A percentile compares a stretch with the other conserved stretches of the same genome.
Conservation (phyloP, 2,888 invertebrate genomes). For the Oeneis ivallda region DNA sequence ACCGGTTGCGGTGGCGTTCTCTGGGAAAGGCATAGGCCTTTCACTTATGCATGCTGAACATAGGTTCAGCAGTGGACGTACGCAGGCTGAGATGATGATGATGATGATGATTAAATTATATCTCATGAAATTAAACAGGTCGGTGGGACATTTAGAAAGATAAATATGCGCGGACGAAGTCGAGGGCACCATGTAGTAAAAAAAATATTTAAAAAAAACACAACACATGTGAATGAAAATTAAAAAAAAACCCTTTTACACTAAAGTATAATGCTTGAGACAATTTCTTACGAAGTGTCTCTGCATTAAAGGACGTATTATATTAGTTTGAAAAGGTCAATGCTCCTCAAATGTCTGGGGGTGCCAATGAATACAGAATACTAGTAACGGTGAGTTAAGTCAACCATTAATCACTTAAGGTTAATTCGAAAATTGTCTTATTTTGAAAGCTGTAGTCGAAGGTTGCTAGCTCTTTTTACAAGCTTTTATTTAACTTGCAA, state of each 20-base stretch:
- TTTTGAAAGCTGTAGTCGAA: neutral
- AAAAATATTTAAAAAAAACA: too few relatives aligned
- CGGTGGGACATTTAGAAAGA: neutral
- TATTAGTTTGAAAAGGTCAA: conserved; percentile 17
- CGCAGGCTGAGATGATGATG: too few relatives aligned
- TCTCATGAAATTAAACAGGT: too few relatives aligned
- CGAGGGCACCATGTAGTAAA: too few relatives aligned
- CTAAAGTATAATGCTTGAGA: neutral
- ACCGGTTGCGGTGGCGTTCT: too few relatives aligned
- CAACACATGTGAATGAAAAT: neutral
- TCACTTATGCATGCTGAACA: too few relatives aligned
- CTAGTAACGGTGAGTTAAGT: neutral
- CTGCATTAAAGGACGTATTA: conserved; percentile 6
- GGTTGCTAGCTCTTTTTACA: neutral
- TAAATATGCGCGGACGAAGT: too few relatives aligned
- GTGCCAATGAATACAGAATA: conserved; percentile 11
- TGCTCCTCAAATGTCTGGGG: neutral
- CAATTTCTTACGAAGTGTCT: conserved; percentile 4
- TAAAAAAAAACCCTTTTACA: neutral
- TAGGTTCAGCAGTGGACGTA: too few relatives aligned
- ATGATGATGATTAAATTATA: too few relatives aligned
- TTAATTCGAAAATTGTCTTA: conserved; percentile 11
- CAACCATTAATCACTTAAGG: conserved; percentile 13
- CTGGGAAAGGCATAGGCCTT: too few relatives aligned
- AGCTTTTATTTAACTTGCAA: too few relatives aligned